Percentiles rank a stretch among this genome's conserved stretches.
These are phyloP conservation scores for Erpetoichthys calabaricus DNA, from an alignment of 2,797 vertebrate species.

Conservation along the genomic window DNA sequence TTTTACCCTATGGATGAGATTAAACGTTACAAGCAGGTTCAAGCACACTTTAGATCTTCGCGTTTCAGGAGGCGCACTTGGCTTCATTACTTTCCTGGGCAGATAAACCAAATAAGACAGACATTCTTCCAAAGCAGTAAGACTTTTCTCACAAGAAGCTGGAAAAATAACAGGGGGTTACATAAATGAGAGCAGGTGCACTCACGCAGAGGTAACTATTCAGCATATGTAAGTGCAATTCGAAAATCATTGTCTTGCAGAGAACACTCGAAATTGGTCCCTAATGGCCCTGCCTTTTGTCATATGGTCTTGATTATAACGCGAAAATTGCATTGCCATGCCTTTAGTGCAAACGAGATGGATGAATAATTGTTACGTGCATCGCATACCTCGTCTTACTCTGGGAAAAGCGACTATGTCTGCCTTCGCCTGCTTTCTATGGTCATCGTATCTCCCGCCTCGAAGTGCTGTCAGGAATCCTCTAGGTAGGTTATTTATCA, in stretches of 20 bases:
- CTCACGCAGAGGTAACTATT: conserved; percentile 64
- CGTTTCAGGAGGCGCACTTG: conserved; percentile 27
- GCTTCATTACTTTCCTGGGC: conserved; percentile 30
- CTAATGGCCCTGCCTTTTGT: conserved; percentile 74
- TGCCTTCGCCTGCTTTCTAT: conserved; percentile 22
- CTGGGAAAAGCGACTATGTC: conserved; percentile 36
- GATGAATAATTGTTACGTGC: conserved; percentile 74
- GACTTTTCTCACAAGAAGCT: conserved; percentile 39
- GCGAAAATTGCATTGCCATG: conserved; percentile 72
- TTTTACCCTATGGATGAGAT: conserved; percentile 18
- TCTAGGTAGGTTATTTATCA: conserved; percentile 47
- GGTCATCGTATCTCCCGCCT: conserved; percentile 42
- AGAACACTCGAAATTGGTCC: conserved; percentile 76
- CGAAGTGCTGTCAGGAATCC: conserved; percentile 46
- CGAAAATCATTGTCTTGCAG: conserved; percentile 76
- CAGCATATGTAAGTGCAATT: conserved; percentile 77
- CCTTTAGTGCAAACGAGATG: conserved; percentile 67
- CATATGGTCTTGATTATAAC: conserved; percentile 81
- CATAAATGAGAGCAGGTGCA: conserved; percentile 58
- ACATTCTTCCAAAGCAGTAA: conserved; percentile 33
- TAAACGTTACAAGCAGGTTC: conserved; percentile 12
- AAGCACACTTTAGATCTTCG: conserved; percentile 26
- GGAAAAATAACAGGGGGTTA: conserved; percentile 31
- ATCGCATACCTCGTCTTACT: conserved; percentile 47
- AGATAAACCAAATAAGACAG: conserved; percentile 31